These are phyloP conservation scores for Scomber scombrus DNA, from an alignment of 2,113 vertebrate species.

Conservation along the genomic window DNA sequence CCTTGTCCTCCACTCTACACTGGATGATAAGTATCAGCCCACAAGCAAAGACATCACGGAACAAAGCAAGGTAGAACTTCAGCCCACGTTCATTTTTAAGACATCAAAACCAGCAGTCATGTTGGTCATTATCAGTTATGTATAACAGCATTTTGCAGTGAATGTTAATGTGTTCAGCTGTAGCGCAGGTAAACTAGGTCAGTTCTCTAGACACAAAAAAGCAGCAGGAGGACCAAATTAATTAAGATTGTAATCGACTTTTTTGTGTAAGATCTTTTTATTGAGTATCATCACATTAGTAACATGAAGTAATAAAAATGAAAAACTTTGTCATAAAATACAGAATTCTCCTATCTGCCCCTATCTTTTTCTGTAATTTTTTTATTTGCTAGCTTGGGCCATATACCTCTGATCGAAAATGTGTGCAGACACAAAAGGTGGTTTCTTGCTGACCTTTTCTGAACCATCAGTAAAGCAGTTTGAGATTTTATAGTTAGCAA, in stretches of 20 bases:
- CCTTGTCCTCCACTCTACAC: not conserved
- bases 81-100: not conserved
- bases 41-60: not conserved
- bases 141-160: not conserved
- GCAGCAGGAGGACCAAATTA: not conserved
- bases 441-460: too few relatives aligned
- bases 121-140: too few relatives aligned
- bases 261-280: too few relatives aligned
- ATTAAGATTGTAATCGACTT: too few relatives aligned
- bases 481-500: not conserved
- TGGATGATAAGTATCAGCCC: conserved; percentile 5
- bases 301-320: too few relatives aligned
- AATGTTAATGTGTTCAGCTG: not conserved
- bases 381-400: not conserved
- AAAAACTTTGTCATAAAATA: too few relatives aligned
- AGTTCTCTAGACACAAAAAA: not conserved
- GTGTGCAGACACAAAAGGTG: not conserved
- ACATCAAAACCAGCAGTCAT: not conserved
- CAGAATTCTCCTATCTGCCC: too few relatives aligned
- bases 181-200: not conserved
- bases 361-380: too few relatives aligned
- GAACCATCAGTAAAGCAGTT: too few relatives aligned
- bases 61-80: not conserved
- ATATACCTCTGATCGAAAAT: not conserved
- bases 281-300: too few relatives aligned